Conservation (phyloP, 2,113 vertebrate genomes). For the Anser brachyrhynchus region DNA sequence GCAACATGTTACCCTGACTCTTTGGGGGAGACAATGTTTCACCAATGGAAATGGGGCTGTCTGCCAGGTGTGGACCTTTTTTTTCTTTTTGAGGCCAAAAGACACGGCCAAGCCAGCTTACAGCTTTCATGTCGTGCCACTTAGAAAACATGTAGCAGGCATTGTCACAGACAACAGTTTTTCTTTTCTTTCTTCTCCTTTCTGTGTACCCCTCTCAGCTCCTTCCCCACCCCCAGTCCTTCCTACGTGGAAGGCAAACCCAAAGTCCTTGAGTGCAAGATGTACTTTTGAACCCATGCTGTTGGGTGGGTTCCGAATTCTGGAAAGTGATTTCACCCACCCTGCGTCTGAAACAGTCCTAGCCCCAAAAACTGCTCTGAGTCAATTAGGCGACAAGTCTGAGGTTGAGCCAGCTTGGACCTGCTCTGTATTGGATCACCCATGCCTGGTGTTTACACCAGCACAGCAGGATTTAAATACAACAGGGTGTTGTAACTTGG, state of each 20-base stretch:
- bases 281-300: slow-evolving; percentile 5
- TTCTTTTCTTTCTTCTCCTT: not conserved
- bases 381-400: not conserved
- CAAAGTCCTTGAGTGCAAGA: not conserved
- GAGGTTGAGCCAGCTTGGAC: slow-evolving; percentile 17
- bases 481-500: not conserved
- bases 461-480: not conserved
- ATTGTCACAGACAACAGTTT: not conserved
- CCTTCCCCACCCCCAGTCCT: not conserved
- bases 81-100: not conserved
- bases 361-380: not conserved
- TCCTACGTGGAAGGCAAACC: not conserved
- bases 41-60: not conserved
- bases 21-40: not conserved
- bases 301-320: not conserved
- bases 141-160: not conserved
- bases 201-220: not conserved
- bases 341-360: not conserved
- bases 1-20: not conserved
- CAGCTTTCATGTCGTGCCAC: not conserved
- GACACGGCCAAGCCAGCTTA: not conserved
- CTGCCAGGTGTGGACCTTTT: not conserved
- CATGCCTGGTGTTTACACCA: slow-evolving; percentile 32
- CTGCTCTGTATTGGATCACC: slow-evolving; percentile 29
- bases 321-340: slow-evolving; percentile 6